These are phyloP conservation scores for Mohoua ochrocephala DNA, from an alignment of 2,113 vertebrate genomes.

Conservation along the genomic window DNA sequence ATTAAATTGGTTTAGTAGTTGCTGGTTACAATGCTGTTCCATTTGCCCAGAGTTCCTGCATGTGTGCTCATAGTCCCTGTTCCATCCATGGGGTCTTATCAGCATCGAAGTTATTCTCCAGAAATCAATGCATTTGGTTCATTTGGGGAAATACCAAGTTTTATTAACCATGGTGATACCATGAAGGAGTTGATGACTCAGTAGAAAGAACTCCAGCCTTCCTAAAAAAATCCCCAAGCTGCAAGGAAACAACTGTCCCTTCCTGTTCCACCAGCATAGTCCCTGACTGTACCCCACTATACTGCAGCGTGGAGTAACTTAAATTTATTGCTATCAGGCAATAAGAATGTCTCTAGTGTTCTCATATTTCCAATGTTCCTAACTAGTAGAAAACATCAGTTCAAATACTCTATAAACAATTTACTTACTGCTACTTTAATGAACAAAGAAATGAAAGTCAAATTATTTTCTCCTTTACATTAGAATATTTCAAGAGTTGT, in stretches of 20 bases:
- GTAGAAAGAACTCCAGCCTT: not conserved
- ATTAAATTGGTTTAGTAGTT: not conserved
- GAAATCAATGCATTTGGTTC: not conserved
- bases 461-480: not conserved
- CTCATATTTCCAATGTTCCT: not conserved
- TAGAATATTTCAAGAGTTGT: not conserved
- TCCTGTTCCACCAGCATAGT: not conserved
- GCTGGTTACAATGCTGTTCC: not conserved
- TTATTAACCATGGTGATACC: not conserved
- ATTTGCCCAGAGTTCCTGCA: not conserved
- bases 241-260: not conserved
- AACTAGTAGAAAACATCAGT: not conserved
- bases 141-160: not conserved
- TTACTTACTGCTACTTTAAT: not conserved
- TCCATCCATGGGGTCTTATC: not conserved
- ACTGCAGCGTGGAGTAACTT: not conserved
- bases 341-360: not conserved
- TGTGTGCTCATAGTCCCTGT: fast-evolving
- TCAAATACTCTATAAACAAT: not conserved
- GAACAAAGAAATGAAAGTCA: not conserved
- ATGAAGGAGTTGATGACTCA: not conserved
- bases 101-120: not conserved
- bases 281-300: not conserved
- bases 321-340: not conserved
- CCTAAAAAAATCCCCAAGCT: not conserved